A percentile compares a stretch with the other conserved stretches of the same genome.
Conservation (phyloP, 2,888 invertebrate genomes). For the Drosophila subsilvestris region DNA sequence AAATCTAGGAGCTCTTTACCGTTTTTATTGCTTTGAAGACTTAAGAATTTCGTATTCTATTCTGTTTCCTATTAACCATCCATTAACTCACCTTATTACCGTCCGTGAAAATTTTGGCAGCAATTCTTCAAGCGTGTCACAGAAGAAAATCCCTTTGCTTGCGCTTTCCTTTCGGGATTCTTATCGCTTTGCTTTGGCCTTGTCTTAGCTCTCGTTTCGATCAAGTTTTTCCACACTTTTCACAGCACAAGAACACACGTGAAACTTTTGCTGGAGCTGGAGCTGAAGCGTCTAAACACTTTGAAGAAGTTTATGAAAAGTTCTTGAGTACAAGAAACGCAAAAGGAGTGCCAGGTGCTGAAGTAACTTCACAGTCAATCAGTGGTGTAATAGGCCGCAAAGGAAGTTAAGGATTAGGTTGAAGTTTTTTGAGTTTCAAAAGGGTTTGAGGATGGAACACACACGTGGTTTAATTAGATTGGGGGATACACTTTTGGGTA, state of each 20-base stretch:
- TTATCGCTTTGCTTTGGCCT: constrained; percentile 11
- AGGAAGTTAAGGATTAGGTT: constrained; percentile 2
- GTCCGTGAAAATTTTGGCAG: constrained; percentile 85
- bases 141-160: constrained; percentile 69
- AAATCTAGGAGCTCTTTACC: background rate
- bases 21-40: background rate
- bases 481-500: background rate
- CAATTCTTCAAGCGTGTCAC: constrained; percentile 78
- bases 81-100: constrained; percentile 83
- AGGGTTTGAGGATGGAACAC: constrained; percentile 5
- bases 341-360: constrained; percentile 24
- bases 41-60: background rate
- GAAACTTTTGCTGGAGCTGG: constrained; percentile 44
- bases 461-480: background rate
- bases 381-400: constrained; percentile 71
- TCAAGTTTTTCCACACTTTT: constrained; percentile 28
- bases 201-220: background rate
- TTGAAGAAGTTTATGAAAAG: constrained; percentile 38
- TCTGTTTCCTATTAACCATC: too few relatives aligned
- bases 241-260: constrained; percentile 26
- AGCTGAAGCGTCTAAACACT: constrained; percentile 52
- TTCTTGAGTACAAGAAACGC: constrained; percentile 7
- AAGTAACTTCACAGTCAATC: constrained; percentile 75
- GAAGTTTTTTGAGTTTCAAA: constrained; percentile 24
- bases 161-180: constrained; percentile 6